Base-by-base conservation (phyloP, 1,140 invertebrate species). In the Tribolium castaneum region DNA sequence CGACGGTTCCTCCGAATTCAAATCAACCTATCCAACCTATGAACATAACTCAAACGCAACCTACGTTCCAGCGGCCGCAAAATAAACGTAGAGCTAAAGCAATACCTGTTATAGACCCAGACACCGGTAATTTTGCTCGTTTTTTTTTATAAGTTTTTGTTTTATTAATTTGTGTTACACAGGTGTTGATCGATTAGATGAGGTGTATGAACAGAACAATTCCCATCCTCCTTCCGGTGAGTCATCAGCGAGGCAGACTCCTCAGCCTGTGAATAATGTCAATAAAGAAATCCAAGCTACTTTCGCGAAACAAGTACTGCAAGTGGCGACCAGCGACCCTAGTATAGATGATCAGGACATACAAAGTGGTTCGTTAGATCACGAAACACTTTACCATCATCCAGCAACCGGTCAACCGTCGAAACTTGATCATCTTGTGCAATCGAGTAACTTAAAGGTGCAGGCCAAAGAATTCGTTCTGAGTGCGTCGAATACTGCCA, bases 221-320 rank as follows among this genome's bases (percentile, higher is more conserved):
- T 84, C 84, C 2, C 84, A 85, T 82, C 83, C 85, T 0, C 72
- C 83, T 6, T 86, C 86, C 4, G 85, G 83, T 0, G 85, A 87
- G 50, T 86, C 86, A 6, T 86, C 85, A 1, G 86, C 86, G 6
- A 78, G 86, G 45, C 84, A 87, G 76, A 86, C 86, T 12, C 86
- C 86, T 2, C 85, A 87, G 76, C 85, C 84, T 7, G 30, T 80
- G 0, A 62, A 54, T 56, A 82, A 80, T 49, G 80, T 72, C 39
- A 80, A 78, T 78, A 86, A 86, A 80, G 85, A 86, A 71, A 81
- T 86, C 49, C 84, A 84, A 76, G 83, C 83, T 1, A 74, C 81
- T 4, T 86, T 86, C 76, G 82, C 83, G 9, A 84, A 84, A 71
- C 82, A 83, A 70, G 85, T 86, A 7, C 80, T 80, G 16, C 83